These are phyloP conservation scores for Apamea monoglypha DNA, from an alignment of 2,888 invertebrate species.

Conservation along the genomic window DNA sequence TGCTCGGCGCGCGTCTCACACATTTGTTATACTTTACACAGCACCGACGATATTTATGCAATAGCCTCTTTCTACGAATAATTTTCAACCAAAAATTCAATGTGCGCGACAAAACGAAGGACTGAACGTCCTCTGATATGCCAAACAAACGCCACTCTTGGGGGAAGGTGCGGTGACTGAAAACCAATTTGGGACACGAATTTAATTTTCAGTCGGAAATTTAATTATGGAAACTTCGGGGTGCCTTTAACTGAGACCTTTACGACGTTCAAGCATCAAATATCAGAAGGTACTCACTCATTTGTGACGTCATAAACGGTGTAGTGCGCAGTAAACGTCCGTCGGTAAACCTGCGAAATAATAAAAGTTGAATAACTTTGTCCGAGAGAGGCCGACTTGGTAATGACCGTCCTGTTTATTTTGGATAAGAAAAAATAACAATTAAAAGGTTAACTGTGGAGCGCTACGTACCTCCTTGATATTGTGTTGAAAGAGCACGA, in stretches of 20 bases:
- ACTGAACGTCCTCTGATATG: conserved; percentile 53
- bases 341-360: conserved; percentile 94
- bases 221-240: conserved; percentile 72
- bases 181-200: conserved; percentile 75
- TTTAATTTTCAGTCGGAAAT: conserved; percentile 76
- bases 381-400: conserved; percentile 56
- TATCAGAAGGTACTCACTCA: conserved; percentile 92
- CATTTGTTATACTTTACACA: conserved; percentile 68
- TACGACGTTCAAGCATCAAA: conserved; percentile 72
- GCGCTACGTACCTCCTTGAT: conserved; percentile 93
- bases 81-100: conserved; percentile 30
- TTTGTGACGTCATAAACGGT: conserved; percentile 97
- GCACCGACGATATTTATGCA: conserved; percentile 35
- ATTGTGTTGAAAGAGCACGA: conserved; percentile 97
- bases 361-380: conserved; percentile 70
- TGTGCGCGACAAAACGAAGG: conserved; percentile 29
- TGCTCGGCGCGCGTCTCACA: conserved; percentile 49
- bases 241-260: conserved; percentile 71
- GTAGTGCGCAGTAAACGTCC: conserved; percentile 96
- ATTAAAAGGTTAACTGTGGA: conserved; percentile 73
- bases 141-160: conserved; percentile 65
- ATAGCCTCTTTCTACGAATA: conserved; percentile 24
- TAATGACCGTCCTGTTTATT: conserved; percentile 67
- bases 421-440: conserved; percentile 62
- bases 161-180: conserved; percentile 71